Evolutionary conservation across 2,888 invertebrate genomes (phyloP).

Genomic region (Dryobotodes eremita): DNA sequence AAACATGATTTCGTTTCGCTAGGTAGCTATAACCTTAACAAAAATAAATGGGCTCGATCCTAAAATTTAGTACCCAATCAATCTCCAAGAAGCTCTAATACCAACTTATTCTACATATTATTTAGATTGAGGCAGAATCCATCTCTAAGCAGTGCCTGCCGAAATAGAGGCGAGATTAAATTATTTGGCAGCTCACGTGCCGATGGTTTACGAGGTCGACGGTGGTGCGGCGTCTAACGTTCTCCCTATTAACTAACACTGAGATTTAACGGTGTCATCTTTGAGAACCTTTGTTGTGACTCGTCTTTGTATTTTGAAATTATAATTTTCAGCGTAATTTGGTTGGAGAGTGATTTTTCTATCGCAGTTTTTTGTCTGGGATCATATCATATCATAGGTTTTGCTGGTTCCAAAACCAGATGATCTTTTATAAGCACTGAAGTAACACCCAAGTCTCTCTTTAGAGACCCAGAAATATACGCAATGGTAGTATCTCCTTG

Average conservation of each 20-base stretch:
- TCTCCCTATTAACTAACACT: constrained; percentile 71
- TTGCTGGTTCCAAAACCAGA: background rate
- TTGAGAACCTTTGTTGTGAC: constrained; percentile 24
- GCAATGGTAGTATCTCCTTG: background rate
- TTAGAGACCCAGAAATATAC: background rate
- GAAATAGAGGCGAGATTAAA: constrained; percentile 73
- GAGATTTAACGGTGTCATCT: constrained; percentile 48
- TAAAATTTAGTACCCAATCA: constrained; percentile 30
- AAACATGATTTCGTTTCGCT: constrained; percentile 33
- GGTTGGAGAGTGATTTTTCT: background rate
- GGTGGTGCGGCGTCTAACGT: constrained; percentile 68
- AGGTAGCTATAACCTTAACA: constrained; percentile 20
- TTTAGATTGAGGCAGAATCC: constrained; percentile 54
- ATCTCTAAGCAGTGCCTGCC: constrained; percentile 47
- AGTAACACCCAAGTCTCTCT: constrained; percentile 1
- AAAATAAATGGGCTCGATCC: constrained; percentile 24
- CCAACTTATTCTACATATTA: constrained; percentile 46
- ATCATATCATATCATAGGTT: background rate
- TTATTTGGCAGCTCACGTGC: constrained; percentile 77
- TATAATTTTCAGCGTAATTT: background rate
- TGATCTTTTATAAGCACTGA: background rate
- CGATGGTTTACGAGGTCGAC: constrained; percentile 71
- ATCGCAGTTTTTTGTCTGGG: background rate
- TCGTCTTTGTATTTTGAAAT: constrained; percentile 33
- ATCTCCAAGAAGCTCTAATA: constrained; percentile 20